Evolutionary conservation across 2,888 invertebrate genomes (phyloP), one percentile per base, ranked within the genome.

Genomic region (Liopterus haemorrhoidalis): DNA sequence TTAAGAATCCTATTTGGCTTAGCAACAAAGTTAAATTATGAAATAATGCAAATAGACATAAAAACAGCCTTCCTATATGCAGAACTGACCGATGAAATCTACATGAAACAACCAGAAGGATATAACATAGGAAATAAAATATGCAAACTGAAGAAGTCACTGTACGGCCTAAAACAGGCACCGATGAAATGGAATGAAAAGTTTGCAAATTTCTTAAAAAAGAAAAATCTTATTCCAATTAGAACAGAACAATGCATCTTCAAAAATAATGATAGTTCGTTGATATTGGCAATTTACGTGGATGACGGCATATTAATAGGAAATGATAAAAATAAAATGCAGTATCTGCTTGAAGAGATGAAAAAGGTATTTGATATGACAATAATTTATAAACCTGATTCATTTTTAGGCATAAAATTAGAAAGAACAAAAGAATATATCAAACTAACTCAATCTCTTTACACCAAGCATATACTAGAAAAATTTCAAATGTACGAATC

Each of bases 281-380:
- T 52, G 14, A 36, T 42, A 15, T 6, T 50, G 35, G 46, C 49
- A n/a, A 44, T 52, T 2, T 42, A 49, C 18, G 50, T 52, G 3
- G 49, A 50, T 14, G 41, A 52, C 22, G 49, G 52, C 4, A 20
- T 52, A 6, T 41, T 42, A 2, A 21, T 50, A 11, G 42, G 47
- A 5, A 35, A 49, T 14, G 30, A 50, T 25, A 18, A 12, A 6
- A 5, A 15, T 12, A 35, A 48, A 38, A 48, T 50, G 19, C 31
- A 42, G 4, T 20, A 39, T 14, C 6, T 52, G 11, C n/a, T 48
- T 14, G 3, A 16, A 2, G 27, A 37, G 8, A 20, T 53, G 36
- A 30, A 30, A 37, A 12, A 24, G 38, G 35, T 22, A 8, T 30
- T 44, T 30, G 32, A 32, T 31, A 45, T 36, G 30, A 18, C 15